Evolutionary conservation across 2,797 vertebrate genomes (phyloP).

Genomic region (Halcyon badia): DNA sequence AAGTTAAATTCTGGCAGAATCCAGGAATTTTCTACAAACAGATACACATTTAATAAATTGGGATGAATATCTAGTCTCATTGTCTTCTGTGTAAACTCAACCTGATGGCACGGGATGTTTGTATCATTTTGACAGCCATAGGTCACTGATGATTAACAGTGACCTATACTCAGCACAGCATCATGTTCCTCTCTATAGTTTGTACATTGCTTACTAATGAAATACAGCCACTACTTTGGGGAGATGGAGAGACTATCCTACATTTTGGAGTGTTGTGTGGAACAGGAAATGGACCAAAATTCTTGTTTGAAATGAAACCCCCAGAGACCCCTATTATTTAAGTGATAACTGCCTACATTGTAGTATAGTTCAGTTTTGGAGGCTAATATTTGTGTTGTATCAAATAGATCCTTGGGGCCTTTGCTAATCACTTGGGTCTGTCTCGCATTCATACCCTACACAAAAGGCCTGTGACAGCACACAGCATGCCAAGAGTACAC

Average conservation of each 20-base stretch:
- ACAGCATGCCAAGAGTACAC: background rate
- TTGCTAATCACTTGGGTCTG: background rate
- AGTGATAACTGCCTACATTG: background rate
- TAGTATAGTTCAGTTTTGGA: background rate
- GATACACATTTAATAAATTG: conserved; percentile 35
- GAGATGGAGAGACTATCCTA: background rate
- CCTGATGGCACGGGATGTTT: background rate
- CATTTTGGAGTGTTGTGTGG: background rate
- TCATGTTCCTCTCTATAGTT: background rate
- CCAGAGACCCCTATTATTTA: background rate
- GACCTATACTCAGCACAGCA: background rate
- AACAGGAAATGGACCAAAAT: background rate
- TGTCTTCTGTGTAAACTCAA: conserved; percentile 47
- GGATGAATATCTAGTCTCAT: conserved; percentile 40
- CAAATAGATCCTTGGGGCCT: background rate
- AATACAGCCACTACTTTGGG: background rate
- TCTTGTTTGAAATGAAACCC: background rate
- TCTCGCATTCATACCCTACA: background rate
- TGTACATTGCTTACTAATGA: background rate
- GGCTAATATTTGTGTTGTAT: background rate
- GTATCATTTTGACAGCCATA: background rate
- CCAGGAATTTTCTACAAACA: conserved; percentile 51
- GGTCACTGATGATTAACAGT: background rate
- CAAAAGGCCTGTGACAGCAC: background rate
- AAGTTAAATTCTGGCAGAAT: conserved; percentile 38